Conservation (phyloP, 2,113 vertebrate genomes). For the Rattus norvegicus region DNA sequence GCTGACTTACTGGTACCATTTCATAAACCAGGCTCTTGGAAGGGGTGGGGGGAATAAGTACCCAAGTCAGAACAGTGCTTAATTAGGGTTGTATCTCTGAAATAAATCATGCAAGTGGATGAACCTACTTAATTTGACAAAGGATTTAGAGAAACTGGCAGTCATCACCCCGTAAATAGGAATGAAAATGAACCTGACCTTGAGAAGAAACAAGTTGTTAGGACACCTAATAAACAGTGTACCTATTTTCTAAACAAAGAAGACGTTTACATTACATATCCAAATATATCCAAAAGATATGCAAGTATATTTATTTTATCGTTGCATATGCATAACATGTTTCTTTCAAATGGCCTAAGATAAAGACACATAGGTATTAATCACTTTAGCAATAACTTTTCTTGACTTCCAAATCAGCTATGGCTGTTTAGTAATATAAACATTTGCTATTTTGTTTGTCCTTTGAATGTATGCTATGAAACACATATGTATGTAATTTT, state of each 20-base stretch:
- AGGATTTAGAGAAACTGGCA: not conserved
- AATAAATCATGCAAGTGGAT: conserved; percentile 1
- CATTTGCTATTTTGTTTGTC: not conserved
- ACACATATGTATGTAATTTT: not conserved
- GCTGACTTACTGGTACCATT: not conserved
- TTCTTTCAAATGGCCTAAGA: conserved; percentile 1
- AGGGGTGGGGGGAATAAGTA: not conserved
- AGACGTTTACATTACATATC: not conserved
- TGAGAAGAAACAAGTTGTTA: not conserved
- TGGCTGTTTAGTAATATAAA: not conserved
- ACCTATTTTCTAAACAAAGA: not conserved
- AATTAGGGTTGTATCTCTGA: not conserved
- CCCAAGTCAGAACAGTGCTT: not conserved
- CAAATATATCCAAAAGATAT: not conserved
- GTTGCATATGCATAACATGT: not conserved
- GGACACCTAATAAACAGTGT: not conserved
- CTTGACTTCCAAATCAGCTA: not conserved
- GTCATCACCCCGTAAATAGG: not conserved
- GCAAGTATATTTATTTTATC: not conserved
- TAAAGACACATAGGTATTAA: not conserved
- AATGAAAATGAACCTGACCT: not conserved
- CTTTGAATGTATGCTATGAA: not conserved
- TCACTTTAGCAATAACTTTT: not conserved
- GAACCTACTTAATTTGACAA: not conserved
- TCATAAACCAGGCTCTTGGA: not conserved